Evolutionary conservation across 92 coral and sea anemone species (phyloP).

Genomic region (Zoanthus solanderi): DNA sequence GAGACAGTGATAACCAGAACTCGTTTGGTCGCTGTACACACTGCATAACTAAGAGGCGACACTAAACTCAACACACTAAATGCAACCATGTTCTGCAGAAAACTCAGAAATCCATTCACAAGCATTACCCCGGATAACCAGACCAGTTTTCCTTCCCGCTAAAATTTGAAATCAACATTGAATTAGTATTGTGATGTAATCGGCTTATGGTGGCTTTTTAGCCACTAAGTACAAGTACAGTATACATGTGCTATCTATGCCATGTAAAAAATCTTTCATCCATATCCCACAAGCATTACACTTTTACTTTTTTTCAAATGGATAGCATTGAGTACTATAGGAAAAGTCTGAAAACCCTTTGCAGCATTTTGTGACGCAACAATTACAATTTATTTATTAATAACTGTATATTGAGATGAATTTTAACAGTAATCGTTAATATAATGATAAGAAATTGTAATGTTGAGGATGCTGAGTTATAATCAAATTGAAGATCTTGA

Average conservation of each 20-base stretch:
- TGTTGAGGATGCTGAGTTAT: too few relatives aligned
- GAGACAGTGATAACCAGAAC: conserved; percentile 92
- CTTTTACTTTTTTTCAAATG: too few relatives aligned
- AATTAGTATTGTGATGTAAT: neutral
- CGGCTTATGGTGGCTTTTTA: too few relatives aligned
- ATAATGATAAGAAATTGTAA: neutral
- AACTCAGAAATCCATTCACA: conserved; percentile 93
- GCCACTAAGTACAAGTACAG: neutral
- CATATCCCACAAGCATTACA: too few relatives aligned
- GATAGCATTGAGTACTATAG: too few relatives aligned
- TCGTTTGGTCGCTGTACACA: conserved; percentile 94
- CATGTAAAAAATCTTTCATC: too few relatives aligned
- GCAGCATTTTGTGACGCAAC: too few relatives aligned
- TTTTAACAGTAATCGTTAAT: neutral
- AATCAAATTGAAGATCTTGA: too few relatives aligned
- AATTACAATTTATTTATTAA: too few relatives aligned
- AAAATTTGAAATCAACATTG: conserved; percentile 28
- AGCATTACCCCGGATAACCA: conserved; percentile 88
- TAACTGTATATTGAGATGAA: too few relatives aligned
- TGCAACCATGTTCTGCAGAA: conserved; percentile 96
- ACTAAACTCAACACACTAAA: conserved; percentile 91
- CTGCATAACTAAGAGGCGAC: conserved; percentile 93
- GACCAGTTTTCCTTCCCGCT: conserved; percentile 83
- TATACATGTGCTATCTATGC: too few relatives aligned
- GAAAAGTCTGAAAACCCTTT: too few relatives aligned